Conservation (phyloP, 2,797 vertebrate species). For the Mallotus villosus region DNA sequence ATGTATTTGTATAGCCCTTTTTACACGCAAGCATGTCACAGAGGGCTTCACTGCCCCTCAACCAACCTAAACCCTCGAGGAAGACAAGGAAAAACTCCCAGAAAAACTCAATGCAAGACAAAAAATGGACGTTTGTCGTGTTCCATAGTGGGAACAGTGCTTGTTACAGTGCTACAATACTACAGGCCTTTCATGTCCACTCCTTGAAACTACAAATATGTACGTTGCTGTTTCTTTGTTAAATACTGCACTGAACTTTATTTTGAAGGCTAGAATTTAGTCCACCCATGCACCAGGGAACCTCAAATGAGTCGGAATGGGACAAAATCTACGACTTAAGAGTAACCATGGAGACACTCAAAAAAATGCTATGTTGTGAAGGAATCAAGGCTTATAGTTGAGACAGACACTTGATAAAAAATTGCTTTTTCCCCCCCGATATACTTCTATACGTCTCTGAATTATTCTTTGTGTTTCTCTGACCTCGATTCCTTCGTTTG, state of each 20-base stretch:
- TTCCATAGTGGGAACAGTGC: neutral
- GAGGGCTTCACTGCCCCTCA: too few relatives aligned
- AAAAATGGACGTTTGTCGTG: too few relatives aligned
- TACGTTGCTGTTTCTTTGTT: neutral
- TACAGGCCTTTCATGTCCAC: neutral
- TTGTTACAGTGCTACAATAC: neutral
- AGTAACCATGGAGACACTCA: neutral
- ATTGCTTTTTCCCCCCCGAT: neutral
- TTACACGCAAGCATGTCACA: too few relatives aligned
- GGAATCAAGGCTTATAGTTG: too few relatives aligned
- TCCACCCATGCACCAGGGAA: too few relatives aligned
- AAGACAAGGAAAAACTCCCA: too few relatives aligned
- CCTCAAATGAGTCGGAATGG: too few relatives aligned
- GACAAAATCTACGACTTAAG: neutral
- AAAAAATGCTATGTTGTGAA: neutral
- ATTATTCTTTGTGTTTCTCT: constrained; percentile 45
- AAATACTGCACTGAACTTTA: neutral
- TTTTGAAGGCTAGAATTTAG: too few relatives aligned
- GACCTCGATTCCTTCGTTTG: constrained; percentile 66
- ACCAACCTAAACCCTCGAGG: too few relatives aligned
- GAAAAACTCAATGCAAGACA: too few relatives aligned
- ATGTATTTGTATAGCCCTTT: too few relatives aligned
- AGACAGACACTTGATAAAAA: neutral
- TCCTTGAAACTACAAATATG: neutral
- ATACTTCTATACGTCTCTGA: neutral